These are phyloP conservation scores for Eupithecia subumbrata DNA, from an alignment of 2,888 invertebrate genomes.

Conservation along the genomic window DNA sequence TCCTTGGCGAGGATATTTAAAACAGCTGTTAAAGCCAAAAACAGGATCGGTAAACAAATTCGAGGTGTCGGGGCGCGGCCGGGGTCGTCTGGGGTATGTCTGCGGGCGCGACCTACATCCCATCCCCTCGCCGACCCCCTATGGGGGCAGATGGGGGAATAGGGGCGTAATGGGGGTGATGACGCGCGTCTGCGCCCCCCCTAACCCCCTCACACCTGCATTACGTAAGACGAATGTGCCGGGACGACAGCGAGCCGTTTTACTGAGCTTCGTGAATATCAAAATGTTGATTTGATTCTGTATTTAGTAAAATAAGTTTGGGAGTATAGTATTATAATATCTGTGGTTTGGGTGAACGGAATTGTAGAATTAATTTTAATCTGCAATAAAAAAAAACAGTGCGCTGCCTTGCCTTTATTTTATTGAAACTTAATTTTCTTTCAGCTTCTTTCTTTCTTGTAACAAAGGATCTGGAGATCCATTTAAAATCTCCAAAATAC, in stretches of 20 bases:
- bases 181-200: slow-evolving; percentile 46
- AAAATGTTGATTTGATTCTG: background rate
- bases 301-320: background rate
- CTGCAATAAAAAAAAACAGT: background rate
- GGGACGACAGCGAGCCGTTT: slow-evolving; percentile 50
- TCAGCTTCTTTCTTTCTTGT: background rate
- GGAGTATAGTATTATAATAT: no score
- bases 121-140: slow-evolving; percentile 46
- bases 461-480: no score
- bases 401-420: background rate
- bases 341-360: background rate
- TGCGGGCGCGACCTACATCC: slow-evolving; percentile 80
- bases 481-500: no score
- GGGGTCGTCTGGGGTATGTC: slow-evolving; percentile 80
- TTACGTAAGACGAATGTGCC: slow-evolving; percentile 73
- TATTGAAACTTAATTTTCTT: background rate
- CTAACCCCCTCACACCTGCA: slow-evolving; percentile 60
- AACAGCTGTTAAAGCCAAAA: slow-evolving; percentile 44
- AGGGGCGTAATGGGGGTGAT: slow-evolving; percentile 55
- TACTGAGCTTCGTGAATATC: slow-evolving; percentile 9
- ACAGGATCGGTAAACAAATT: slow-evolving; percentile 46
- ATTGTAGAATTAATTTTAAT: background rate
- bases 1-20: slow-evolving; percentile 27
- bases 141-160: slow-evolving; percentile 50
- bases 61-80: slow-evolving; percentile 53